Evolutionary conservation across 2,113 vertebrate species (phyloP).

Genomic region (Hucho hucho): DNA sequence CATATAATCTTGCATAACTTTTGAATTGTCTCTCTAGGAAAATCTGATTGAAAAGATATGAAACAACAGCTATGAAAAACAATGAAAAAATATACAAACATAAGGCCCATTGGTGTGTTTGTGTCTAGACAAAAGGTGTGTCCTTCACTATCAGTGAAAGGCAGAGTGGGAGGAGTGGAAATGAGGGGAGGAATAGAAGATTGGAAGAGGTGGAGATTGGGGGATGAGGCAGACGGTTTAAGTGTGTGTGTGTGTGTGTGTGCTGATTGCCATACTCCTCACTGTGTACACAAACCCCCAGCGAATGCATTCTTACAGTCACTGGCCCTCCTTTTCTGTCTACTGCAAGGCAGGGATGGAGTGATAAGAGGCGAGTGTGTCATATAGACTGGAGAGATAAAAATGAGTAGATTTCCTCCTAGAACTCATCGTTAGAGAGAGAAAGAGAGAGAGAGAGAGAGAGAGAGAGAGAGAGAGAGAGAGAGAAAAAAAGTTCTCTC

Average conservation of each 20-base stretch:
- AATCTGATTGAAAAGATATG: not conserved
- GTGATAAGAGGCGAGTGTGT: not conserved
- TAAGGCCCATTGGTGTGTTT: not conserved
- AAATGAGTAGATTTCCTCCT: not conserved
- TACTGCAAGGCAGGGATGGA: not conserved
- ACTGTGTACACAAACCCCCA: not conserved
- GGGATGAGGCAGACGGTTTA: not conserved
- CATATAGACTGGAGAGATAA: not conserved
- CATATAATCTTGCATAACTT: not conserved
- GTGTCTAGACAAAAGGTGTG: not conserved
- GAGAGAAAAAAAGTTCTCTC: not conserved
- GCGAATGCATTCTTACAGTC: not conserved
- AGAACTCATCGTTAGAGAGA: not conserved
- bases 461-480: conserved; percentile 2
- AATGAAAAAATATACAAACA: not conserved
- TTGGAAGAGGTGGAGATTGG: not conserved
- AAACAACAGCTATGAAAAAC: not conserved
- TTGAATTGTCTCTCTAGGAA: too few species aligned
- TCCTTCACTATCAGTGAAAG: not conserved
- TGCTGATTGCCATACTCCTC: not conserved
- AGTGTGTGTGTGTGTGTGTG: not conserved
- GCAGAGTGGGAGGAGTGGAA: not conserved
- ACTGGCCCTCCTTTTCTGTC: not conserved
- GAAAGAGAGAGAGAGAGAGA: conserved; percentile 8
- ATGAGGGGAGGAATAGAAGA: not conserved